These are phyloP conservation scores for Drosophila bipectinata DNA, from an alignment of 1,140 invertebrate species.

Conservation along the genomic window DNA sequence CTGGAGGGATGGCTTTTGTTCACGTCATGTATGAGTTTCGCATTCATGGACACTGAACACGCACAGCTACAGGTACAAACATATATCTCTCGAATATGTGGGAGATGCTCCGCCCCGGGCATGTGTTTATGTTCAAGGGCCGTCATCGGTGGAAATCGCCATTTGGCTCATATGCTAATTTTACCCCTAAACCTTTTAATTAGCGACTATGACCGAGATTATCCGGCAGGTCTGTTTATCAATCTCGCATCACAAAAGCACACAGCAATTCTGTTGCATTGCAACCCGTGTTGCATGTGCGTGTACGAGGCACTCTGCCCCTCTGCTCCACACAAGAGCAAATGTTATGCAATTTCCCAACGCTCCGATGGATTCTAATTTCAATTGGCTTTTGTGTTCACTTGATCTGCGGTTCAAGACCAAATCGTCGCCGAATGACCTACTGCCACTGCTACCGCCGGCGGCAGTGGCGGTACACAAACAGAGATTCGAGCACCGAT, in stretches of 20 bases:
- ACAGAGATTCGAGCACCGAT: constrained; percentile 8
- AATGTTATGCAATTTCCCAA: constrained; percentile 57
- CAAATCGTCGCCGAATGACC: constrained; percentile 44
- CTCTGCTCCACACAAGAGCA: constrained; percentile 1
- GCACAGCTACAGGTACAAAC: constrained; percentile 31
- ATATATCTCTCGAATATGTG: constrained; percentile 10
- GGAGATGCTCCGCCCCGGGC: constrained; percentile 11
- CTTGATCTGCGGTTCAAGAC: constrained; percentile 72
- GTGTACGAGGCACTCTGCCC: constrained; percentile 22
- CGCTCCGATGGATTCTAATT: constrained; percentile 46
- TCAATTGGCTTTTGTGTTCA: constrained; percentile 48
- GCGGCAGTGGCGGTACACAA: constrained; percentile 13
- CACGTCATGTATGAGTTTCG: constrained; percentile 48
- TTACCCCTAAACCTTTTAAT: constrained; percentile 81
- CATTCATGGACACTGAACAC: constrained; percentile 67
- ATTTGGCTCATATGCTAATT: constrained; percentile 71
- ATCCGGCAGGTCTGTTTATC: constrained; percentile 57
- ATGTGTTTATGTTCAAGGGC: constrained; percentile 11
- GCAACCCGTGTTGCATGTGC: not conserved
- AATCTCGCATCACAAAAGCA: constrained; percentile 27
- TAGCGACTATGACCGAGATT: constrained; percentile 80
- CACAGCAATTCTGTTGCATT: constrained; percentile 1
- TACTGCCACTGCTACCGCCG: constrained; percentile 26
- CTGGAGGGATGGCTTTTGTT: constrained; percentile 44
- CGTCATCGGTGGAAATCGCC: constrained; percentile 22